These are phyloP conservation scores for Agrypnia vestita DNA, from an alignment of 1,140 invertebrate genomes.

Conservation along the genomic window DNA sequence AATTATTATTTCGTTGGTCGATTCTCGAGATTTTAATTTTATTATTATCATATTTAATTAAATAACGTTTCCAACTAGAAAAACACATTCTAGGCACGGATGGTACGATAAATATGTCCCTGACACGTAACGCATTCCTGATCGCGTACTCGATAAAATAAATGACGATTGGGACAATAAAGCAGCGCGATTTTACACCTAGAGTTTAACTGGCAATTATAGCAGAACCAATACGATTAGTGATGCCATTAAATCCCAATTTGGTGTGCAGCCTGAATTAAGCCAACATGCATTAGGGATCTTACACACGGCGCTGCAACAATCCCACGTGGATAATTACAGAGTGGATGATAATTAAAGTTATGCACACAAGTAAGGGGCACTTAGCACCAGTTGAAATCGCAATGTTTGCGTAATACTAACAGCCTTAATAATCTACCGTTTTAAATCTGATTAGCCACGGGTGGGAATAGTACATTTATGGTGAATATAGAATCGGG, in stretches of 20 bases:
- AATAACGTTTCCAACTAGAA: too few species aligned
- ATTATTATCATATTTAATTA: too few species aligned
- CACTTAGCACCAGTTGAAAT: constrained; percentile 32
- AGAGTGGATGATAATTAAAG: constrained; percentile 49
- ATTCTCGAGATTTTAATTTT: too few species aligned
- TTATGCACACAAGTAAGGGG: constrained; percentile 29
- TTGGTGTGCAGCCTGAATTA: constrained; percentile 38
- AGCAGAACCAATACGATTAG: constrained; percentile 47
- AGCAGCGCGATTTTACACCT: constrained; percentile 15
- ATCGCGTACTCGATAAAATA: too few species aligned
- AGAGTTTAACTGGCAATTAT: constrained; percentile 31
- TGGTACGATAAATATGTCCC: too few species aligned
- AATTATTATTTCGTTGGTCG: too few species aligned
- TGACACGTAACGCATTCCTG: too few species aligned
- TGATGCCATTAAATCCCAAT: constrained; percentile 47
- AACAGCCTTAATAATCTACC: constrained; percentile 17
- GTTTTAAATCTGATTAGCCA: constrained; percentile 18
- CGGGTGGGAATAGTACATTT: constrained; percentile 1
- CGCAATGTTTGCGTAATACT: constrained; percentile 17
- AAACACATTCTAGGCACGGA: too few species aligned
- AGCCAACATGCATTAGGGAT: constrained; percentile 43
- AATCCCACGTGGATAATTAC: constrained; percentile 45
- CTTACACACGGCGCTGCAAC: constrained; percentile 13
- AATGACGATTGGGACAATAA: background rate
- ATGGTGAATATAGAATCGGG: background rate